Evolutionary conservation across 2,888 invertebrate species (phyloP).

Genomic region (Quadroppia sp.): DNA sequence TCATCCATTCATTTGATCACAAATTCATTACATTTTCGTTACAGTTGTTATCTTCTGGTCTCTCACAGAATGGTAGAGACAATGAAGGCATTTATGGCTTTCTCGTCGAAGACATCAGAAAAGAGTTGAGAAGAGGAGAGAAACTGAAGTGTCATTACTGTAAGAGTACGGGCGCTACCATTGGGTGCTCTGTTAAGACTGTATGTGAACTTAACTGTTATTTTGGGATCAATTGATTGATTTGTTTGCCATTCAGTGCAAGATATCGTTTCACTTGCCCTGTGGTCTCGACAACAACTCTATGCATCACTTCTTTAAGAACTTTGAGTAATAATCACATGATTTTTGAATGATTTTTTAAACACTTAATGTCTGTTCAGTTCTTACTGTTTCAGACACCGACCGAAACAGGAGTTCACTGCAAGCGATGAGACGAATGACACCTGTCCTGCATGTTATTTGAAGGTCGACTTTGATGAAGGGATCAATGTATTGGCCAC

Average conservation of each 20-base stretch:
- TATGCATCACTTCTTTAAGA: slow-evolving; percentile 57
- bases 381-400: slow-evolving; percentile 63
- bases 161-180: slow-evolving; percentile 62
- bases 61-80: slow-evolving; percentile 65
- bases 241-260: background rate
- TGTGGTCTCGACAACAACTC: slow-evolving; percentile 66
- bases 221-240: background rate
- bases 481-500: slow-evolving; percentile 61
- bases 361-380: slow-evolving; percentile 53
- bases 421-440: slow-evolving; percentile 48
- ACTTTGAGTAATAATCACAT: slow-evolving; percentile 46
- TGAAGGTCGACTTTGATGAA: slow-evolving; percentile 57
- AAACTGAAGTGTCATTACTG: slow-evolving; percentile 67
- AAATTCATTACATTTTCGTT: background rate
- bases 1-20: background rate
- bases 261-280: slow-evolving; percentile 64
- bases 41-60: slow-evolving; percentile 64
- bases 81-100: slow-evolving; percentile 71
- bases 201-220: slow-evolving; percentile 57
- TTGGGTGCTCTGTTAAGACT: slow-evolving; percentile 63
- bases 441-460: slow-evolving; percentile 68
- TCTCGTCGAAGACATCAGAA: slow-evolving; percentile 63
- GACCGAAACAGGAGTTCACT: slow-evolving; percentile 57
- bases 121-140: slow-evolving; percentile 63
- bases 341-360: background rate